A percentile compares a stretch with the other conserved stretches of the same genome.
phyloP scores from a whole-genome alignment of 2,113 vertebrate species.

The Vidua chalybeata region DNA sequence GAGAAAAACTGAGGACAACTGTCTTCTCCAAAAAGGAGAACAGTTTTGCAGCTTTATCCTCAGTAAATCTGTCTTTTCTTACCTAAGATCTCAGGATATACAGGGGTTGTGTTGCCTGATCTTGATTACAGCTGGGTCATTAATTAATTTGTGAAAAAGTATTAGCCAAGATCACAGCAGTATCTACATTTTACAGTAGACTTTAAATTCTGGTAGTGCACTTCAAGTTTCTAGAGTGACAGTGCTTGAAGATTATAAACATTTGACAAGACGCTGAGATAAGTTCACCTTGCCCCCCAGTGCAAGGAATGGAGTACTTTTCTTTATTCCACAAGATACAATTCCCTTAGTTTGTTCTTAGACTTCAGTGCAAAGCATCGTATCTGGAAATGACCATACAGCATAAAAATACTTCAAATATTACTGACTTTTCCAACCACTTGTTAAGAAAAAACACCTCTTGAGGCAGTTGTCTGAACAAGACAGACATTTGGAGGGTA shows the following conservation, averaged over 20 bases:
- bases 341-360: background rate
- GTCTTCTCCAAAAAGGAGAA: background rate
- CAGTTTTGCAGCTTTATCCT: background rate
- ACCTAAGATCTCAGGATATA: background rate
- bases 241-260: background rate
- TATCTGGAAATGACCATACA: background rate
- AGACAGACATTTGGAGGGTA: background rate
- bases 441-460: background rate
- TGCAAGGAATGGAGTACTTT: background rate
- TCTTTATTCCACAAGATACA: background rate
- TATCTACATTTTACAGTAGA: background rate
- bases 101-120: background rate
- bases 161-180: background rate
- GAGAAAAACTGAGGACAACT: background rate
- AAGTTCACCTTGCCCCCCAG: background rate
- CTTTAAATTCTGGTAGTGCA: background rate
- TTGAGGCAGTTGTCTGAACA: background rate
- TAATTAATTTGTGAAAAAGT: background rate
- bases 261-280: background rate
- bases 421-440: background rate
- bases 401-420: background rate
- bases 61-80: background rate
- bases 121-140: background rate
- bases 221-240: background rate
- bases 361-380: background rate